These are phyloP conservation scores for Zosterops borbonicus DNA, from an alignment of 2,113 vertebrate genomes.

Conservation along the genomic window DNA sequence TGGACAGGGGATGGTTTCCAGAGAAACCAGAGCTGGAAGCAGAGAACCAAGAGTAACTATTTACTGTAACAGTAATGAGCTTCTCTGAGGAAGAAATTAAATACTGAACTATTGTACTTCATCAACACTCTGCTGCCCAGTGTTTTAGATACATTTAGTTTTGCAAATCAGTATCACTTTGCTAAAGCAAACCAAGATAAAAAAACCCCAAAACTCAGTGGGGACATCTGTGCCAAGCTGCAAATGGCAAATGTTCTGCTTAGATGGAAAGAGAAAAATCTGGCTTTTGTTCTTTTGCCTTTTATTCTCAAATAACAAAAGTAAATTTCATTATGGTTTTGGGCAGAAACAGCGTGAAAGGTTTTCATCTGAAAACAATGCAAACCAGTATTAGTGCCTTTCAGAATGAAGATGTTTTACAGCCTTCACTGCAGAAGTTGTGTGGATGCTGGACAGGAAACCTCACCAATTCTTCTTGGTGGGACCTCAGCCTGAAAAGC, in stretches of 20 bases:
- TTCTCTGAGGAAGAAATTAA: neutral
- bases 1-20: neutral
- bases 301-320: neutral
- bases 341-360: neutral
- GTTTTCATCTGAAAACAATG: neutral
- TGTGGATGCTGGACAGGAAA: neutral
- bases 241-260: neutral
- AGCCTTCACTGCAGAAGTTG: neutral
- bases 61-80: neutral
- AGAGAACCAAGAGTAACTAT: neutral
- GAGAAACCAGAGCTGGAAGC: neutral
- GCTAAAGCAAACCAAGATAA: neutral
- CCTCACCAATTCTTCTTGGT: neutral
- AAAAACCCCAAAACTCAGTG: neutral
- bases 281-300: neutral
- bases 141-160: neutral
- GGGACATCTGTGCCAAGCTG: neutral
- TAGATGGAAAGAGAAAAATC: neutral
- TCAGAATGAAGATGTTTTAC: neutral
- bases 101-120: neutral
- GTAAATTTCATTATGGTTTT: neutral
- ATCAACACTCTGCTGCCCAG: neutral
- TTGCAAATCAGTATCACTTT: neutral
- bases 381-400: neutral
- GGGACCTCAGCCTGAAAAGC: neutral